Base-by-base conservation (phyloP, 2,888 invertebrate species). In the Epiblema foenella region DNA sequence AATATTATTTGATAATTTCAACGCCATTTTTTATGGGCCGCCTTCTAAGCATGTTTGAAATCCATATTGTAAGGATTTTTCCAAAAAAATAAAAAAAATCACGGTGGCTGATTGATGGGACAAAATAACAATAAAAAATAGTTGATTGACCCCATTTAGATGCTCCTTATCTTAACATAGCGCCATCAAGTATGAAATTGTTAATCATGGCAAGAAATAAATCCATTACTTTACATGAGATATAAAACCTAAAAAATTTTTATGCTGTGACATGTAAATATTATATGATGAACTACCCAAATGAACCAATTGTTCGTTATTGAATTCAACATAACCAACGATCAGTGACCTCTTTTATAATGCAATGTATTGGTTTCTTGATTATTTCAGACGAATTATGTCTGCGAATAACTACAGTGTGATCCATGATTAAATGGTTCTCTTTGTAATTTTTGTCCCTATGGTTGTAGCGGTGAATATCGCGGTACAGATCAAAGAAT, bases 361-460 rank as follows among this genome's bases (percentile, higher is more conserved):
- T 60, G 11, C 39, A 46, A 49, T 60, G 60, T 46, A 60, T 60
- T 7, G 60, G 60, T 60, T 60, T 60, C 60, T 60, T 60, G 29
- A 60, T 29, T 29, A 60, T 12, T 17, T 46, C 60, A 11, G 60
- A 46, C 15, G 59, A 60, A 29, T 60, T 49, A 24, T 46, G 46
- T 29, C n/a, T 49, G 29, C 60, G 60, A 10, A 49, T 17, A 24
- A 60, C n/a, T 9, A 60, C 24, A 15, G 46, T 60, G 20, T 46
- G 60, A 29, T 60, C 46, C 46, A 60, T 46, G 11, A 46, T 46
- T n/a, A 60, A 20, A 0, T n/a, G 46, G 10, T 60, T 60, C 2
- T 46, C 24, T 4, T 49, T 60, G 39, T 7, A 60, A 17, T 46
- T 11, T 49, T 29, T 60, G n/a, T 29, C n/a, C 29, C 60, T 60